These are phyloP conservation scores for Limnodromus scolopaceus DNA, from an alignment of 2,797 vertebrate species.

Conservation along the genomic window DNA sequence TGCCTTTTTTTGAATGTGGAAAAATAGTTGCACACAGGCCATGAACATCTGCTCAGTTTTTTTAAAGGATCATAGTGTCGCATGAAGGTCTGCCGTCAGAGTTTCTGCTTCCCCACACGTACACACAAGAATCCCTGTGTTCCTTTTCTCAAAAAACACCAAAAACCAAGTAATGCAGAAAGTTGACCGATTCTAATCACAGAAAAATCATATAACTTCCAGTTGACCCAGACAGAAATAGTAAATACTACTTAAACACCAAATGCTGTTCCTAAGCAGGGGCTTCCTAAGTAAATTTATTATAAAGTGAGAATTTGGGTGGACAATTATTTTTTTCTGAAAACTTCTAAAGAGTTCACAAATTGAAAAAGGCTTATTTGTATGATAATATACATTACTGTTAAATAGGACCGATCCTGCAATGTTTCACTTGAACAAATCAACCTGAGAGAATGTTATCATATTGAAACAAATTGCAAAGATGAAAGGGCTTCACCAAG, in stretches of 20 bases:
- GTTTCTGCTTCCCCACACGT: background rate
- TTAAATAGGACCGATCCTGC: background rate
- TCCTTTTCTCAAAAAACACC: background rate
- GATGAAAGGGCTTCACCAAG: background rate
- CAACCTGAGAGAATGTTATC: rapidly evolving
- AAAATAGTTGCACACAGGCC: constrained; percentile 27
- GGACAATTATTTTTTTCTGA: background rate
- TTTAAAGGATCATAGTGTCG: background rate
- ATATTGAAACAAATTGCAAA: background rate
- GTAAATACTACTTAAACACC: background rate
- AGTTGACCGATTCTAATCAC: background rate
- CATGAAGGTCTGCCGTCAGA: background rate
- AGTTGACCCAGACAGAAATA: background rate
- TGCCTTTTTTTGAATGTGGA: constrained; percentile 5
- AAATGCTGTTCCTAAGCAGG: background rate
- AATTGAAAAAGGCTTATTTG: background rate
- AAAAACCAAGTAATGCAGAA: background rate
- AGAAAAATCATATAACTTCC: background rate
- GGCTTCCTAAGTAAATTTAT: background rate
- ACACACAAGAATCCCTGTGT: background rate
- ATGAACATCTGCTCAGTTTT: background rate
- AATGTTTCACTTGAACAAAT: background rate
- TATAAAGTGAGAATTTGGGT: background rate
- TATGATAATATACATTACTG: background rate
- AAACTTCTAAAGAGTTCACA: background rate